phyloP scores from a whole-genome alignment of 2,888 invertebrate species.

The Perizoma flavofasciatum region DNA sequence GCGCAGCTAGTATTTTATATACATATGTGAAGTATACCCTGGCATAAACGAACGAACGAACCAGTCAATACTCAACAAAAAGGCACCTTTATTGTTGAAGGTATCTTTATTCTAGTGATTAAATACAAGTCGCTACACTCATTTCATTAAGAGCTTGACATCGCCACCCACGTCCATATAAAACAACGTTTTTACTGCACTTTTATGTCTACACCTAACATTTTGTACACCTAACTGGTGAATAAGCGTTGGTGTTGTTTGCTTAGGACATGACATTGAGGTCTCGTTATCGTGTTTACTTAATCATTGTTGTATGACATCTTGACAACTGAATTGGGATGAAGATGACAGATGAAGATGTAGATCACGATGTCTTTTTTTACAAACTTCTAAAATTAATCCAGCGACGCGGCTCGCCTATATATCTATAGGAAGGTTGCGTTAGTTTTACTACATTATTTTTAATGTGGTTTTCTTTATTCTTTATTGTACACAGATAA shows the following conservation, averaged over 20 bases:
- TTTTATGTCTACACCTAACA: constrained; percentile 3
- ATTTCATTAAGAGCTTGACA: constrained; percentile 1
- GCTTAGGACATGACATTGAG: constrained; percentile 14
- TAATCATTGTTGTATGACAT: constrained; percentile 8
- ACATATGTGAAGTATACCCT: too few species aligned
- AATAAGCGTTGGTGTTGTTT: constrained; percentile 8
- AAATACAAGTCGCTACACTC: constrained; percentile 1
- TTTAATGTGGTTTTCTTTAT: too few species aligned
- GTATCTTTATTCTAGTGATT: background rate
- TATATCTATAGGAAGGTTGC: too few species aligned
- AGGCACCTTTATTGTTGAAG: too few species aligned
- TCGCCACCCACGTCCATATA: background rate
- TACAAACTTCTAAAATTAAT: background rate
- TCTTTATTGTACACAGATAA: too few species aligned
- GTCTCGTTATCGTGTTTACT: constrained; percentile 4
- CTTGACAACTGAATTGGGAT: constrained; percentile 3
- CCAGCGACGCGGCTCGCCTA: too few species aligned
- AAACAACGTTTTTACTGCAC: constrained; percentile 1
- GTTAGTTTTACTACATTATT: too few species aligned
- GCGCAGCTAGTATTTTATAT: too few species aligned
- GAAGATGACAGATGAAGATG: constrained; percentile 6
- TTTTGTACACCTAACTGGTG: constrained; percentile 3
- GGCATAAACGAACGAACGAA: too few species aligned
- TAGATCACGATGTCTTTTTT: background rate
- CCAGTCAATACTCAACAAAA: too few species aligned